Base-by-base conservation (phyloP, 2,113 vertebrate genomes). In the Syrrhaptes paradoxus region DNA sequence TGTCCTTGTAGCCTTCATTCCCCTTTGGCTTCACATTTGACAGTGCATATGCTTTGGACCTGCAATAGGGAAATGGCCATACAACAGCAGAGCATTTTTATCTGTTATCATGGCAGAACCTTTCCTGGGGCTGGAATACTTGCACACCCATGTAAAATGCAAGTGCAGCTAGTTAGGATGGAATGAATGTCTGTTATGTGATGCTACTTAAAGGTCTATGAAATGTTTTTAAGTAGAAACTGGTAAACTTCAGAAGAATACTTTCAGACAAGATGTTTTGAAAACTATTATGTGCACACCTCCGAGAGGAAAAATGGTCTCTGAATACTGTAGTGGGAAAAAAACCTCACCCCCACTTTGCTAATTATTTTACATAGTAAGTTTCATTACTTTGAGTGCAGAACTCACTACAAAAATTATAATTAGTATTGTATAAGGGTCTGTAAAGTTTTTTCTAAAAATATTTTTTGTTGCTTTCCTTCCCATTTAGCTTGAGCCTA, bases 21-120 rank as follows among this genome's bases (percentile, higher is more conserved):
- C 31, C 71, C 49, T 54, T 76, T 76, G n/a, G 36, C 34, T 58
- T 58, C 65, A 62, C 41, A 41, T 58, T 73, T 78, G 77, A 82
- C 0, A 0, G 61, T 31, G 54, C 54, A 85, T 74, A 52, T 43
- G 61, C 36, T 96, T 95, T 63, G 0, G 6, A 8, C 3, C 45
- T 89, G 43, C 0, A 1, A 7, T 11, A 41, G 14, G 14, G 34
- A 29, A 43, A 75, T 17, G 52, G 10, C 22, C 32, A 9, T 22
- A 20, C 6, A 55, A 28, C 15, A 75, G 8, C 32, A 75, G 18
- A 65, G 10, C 1, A 16, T 61, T 70, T 87, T 61, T 46, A 45
- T 34, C 21, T 0, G 1, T 70, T 66, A 17, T 6, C 4, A 4
- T 54, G 12, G 29, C 22, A 76, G 9, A 76, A 45, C 5, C 2